Evolutionary conservation across 2,888 invertebrate genomes (phyloP).

Genomic region (Diarsia mendica): DNA sequence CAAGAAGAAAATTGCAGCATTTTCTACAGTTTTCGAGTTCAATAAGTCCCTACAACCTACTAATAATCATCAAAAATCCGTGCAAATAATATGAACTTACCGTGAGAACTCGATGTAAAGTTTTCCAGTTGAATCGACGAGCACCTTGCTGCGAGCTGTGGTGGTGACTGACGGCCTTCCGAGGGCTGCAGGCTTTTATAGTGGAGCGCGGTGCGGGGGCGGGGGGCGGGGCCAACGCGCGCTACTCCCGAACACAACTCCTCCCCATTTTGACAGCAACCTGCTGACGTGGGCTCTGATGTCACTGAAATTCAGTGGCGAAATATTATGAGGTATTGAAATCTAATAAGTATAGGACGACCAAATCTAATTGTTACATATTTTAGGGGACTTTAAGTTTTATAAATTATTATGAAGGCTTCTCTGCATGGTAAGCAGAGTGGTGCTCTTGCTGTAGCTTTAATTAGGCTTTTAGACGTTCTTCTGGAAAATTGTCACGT

Average conservation of each 20-base stretch:
- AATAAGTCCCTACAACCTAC: neutral
- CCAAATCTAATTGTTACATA: neutral
- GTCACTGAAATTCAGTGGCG: conserved; percentile 66
- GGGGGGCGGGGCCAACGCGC: conserved; percentile 79
- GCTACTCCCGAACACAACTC: conserved; percentile 73
- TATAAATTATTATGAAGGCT: neutral
- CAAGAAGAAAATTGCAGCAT: neutral
- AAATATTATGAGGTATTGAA: neutral
- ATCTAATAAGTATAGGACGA: neutral
- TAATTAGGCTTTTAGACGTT: neutral
- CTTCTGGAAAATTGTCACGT: neutral
- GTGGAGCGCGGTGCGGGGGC: conserved; percentile 69
- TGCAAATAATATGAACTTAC: conserved; percentile 76
- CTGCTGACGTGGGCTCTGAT: conserved; percentile 72
- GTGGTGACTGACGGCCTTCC: conserved; percentile 72
- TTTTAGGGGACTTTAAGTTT: neutral
- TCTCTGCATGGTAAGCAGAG: neutral
- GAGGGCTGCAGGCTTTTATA: conserved; percentile 81
- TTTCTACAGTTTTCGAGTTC: neutral
- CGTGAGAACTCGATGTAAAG: conserved; percentile 83
- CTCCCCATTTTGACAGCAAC: conserved; percentile 83
- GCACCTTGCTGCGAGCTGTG: conserved; percentile 64
- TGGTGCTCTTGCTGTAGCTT: neutral
- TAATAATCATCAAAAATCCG: neutral
- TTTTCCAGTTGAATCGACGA: conserved; percentile 74